phyloP scores from a whole-genome alignment of 2,888 invertebrate species.

The Marronus borbonicus region DNA sequence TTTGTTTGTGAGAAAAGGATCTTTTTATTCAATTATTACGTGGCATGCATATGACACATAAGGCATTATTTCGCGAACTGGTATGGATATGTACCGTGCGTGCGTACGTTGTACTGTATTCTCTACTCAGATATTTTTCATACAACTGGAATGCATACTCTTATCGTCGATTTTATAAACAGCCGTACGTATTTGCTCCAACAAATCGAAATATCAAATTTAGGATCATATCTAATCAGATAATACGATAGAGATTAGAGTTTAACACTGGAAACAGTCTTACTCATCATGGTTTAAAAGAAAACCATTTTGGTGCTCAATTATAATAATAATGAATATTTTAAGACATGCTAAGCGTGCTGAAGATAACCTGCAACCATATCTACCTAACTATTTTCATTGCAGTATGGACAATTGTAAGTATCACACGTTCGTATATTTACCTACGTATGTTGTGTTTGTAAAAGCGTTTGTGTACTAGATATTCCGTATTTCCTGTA shows the following conservation, averaged over 20 bases:
- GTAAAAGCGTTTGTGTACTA: neutral
- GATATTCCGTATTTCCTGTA: too few species aligned
- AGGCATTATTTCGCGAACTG: too few species aligned
- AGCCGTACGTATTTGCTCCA: too few species aligned
- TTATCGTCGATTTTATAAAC: too few species aligned
- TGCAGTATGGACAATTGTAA: slow-evolving; percentile 63
- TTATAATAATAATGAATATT: slow-evolving; percentile 19
- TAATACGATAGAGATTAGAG: slow-evolving; percentile 47
- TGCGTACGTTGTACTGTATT: too few species aligned
- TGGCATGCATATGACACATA: too few species aligned
- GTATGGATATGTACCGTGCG: too few species aligned
- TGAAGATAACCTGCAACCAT: slow-evolving; percentile 25
- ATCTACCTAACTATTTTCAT: slow-evolving; percentile 46
- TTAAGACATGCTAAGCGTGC: slow-evolving; percentile 9
- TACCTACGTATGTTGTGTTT: neutral
- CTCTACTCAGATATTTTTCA: too few species aligned
- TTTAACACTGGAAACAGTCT: slow-evolving; percentile 7
- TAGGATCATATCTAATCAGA: slow-evolving; percentile 51
- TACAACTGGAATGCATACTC: too few species aligned
- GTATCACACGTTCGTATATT: slow-evolving; percentile 46
- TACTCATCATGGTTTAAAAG: neutral
- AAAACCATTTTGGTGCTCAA: slow-evolving; percentile 5
- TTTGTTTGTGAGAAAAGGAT: too few species aligned
- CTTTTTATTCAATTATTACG: too few species aligned
- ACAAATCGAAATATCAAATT: slow-evolving; percentile 28